Percentiles rank a stretch among this genome's conserved stretches.
Conservation (phyloP, 1,140 invertebrate genomes). For the Ceratina japonica region DNA sequence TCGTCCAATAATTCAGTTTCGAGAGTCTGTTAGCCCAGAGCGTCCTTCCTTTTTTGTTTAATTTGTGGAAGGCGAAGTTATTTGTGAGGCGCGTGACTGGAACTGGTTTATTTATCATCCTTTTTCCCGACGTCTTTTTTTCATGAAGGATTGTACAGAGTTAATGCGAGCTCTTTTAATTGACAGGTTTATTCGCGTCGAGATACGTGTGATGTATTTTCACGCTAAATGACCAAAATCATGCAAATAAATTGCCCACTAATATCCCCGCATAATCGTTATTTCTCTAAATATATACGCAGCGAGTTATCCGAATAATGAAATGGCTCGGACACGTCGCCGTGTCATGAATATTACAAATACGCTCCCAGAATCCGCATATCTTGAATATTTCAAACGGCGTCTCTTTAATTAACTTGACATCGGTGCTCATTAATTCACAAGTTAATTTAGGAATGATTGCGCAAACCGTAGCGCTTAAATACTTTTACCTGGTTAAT, state of each 20-base stretch:
- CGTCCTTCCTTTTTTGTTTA: not conserved
- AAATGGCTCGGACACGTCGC: not conserved
- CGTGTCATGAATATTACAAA: slow-evolving; percentile 29
- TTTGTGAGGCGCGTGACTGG: not conserved
- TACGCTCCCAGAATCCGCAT: not conserved
- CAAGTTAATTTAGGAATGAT: not conserved
- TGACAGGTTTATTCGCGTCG: not conserved
- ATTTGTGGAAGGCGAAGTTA: not conserved
- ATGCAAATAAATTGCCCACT: not conserved
- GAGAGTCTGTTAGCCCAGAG: not conserved
- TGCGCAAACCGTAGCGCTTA: not conserved
- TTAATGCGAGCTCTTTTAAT: not conserved
- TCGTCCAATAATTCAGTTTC: slow-evolving; percentile 12
- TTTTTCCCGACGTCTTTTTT: not conserved
- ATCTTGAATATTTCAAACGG: slow-evolving; percentile 3
- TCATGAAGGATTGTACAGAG: no score
- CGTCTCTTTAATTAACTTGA: not conserved
- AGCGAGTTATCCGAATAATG: slow-evolving; percentile 6
- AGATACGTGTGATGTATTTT: not conserved
- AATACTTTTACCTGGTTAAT: no score
- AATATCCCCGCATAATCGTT: not conserved
- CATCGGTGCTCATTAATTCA: not conserved
- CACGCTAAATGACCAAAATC: not conserved
- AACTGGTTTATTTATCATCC: not conserved
- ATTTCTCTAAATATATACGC: not conserved